These are phyloP conservation scores for Calypte anna DNA, from an alignment of 2,113 vertebrate species.

Conservation along the genomic window DNA sequence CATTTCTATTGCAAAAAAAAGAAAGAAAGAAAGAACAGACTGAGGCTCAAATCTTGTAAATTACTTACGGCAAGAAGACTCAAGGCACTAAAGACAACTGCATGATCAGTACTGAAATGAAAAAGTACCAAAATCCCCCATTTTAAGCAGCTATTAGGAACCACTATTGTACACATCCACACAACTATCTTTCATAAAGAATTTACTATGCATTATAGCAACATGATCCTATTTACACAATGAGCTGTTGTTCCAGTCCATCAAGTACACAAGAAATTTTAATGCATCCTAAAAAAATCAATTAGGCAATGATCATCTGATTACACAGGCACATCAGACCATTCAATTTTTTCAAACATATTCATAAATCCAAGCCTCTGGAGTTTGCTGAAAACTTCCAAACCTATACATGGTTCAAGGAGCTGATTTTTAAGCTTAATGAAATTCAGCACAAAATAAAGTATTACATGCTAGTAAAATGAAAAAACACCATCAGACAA, in stretches of 20 bases:
- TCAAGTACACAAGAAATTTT: conserved; percentile 43
- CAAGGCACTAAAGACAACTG: background rate
- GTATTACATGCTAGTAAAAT: background rate
- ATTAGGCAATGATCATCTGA: conserved; percentile 50
- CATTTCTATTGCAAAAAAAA: background rate
- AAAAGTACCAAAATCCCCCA: background rate
- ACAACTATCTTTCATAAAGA: background rate
- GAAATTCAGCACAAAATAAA: background rate
- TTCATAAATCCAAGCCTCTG: conserved; percentile 5
- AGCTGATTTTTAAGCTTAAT: background rate
- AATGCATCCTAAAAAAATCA: conserved; percentile 34
- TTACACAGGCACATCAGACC: conserved; percentile 8
- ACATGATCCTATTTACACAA: background rate
- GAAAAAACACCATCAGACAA: background rate
- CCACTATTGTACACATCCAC: background rate
- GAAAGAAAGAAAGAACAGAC: background rate
- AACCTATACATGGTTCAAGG: background rate
- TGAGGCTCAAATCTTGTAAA: fast-evolving
- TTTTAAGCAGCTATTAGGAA: background rate
- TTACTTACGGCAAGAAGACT: background rate
- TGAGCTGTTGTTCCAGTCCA: conserved; percentile 42
- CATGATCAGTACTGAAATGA: background rate
- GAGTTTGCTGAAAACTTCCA: background rate
- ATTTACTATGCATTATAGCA: conserved; percentile 10
- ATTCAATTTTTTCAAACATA: conserved; percentile 14